Evolutionary conservation across 2,797 vertebrate species (phyloP), one percentile per base, ranked within the genome.

Genomic region (Argentina silus): DNA sequence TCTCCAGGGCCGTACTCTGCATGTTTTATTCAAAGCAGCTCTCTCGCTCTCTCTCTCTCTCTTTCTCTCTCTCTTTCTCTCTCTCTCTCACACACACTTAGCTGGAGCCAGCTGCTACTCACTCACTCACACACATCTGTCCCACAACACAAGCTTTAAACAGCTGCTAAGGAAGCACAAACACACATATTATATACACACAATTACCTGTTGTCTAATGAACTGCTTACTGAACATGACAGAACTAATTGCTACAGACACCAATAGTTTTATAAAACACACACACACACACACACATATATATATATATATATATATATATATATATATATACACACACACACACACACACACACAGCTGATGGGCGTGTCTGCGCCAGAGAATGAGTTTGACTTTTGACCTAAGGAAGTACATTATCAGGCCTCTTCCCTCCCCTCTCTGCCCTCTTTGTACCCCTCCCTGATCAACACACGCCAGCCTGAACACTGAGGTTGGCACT

Each of bases 21-120:
- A 83, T 86, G 71, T 61, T 84, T 87, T 86, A 89, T 86, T 89
- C 76, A 87, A 43, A 72, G 65, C 45, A 72, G n/a, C n/a, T n/a
- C n/a, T n/a, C n/a, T n/a, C n/a, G n/a, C n/a, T n/a, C n/a, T n/a
- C n/a, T n/a, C n/a, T n/a, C n/a, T n/a, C n/a, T 64, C 59, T 64
- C 67, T 84, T 88, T 84, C 85, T 60, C 6, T 56, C 23, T 27
- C 19, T 36, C 43, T 60, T 11, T 17, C 53, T 43, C 63, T 63
- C 47, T 7, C 43, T 19, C 23, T 15, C 66, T 6, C 53, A 42
- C 77, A 70, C 74, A 73, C 57, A 19, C 75, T 70, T 12, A 48
- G 47, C 47, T 12, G n/a, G 6, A 56, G n/a, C 27, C 60, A 62
- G n/a, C 60, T 42, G 60, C 60, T 62, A 12, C 60, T 62, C 60